These are phyloP conservation scores for Prenolepis imparis DNA, from an alignment of 2,888 invertebrate species.

Conservation along the genomic window DNA sequence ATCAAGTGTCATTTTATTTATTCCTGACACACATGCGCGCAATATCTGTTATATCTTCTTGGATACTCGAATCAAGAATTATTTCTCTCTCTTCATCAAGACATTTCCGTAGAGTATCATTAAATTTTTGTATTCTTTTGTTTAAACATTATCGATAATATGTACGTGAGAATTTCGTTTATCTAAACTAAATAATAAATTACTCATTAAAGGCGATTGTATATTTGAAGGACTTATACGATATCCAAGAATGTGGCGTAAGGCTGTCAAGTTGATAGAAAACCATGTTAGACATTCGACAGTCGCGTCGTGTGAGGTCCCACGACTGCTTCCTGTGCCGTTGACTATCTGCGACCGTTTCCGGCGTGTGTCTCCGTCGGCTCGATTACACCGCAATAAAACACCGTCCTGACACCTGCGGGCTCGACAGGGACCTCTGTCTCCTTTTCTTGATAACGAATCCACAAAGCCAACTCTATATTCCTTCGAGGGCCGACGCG, in stretches of 20 bases:
- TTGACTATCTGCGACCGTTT: conserved; percentile 80
- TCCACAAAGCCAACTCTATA: conserved; percentile 71
- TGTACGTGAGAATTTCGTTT: neutral
- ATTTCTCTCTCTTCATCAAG: neutral
- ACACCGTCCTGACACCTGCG: conserved; percentile 81
- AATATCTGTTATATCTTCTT: neutral
- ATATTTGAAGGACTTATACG: neutral
- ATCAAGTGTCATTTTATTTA: conserved; percentile 11
- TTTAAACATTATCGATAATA: neutral
- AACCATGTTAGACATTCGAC: conserved; percentile 48
- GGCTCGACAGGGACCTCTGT: conserved; percentile 70
- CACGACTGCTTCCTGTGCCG: conserved; percentile 75
- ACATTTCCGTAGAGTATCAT: neutral
- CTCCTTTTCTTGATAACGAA: conserved; percentile 74
- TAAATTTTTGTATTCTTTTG: neutral
- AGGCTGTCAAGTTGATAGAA: conserved; percentile 37
- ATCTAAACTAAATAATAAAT: neutral
- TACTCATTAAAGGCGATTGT: neutral
- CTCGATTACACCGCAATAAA: conserved; percentile 83
- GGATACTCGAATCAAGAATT: neutral
- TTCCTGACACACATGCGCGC: neutral
- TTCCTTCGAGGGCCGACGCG: conserved; percentile 32
- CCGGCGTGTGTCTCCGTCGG: conserved; percentile 80
- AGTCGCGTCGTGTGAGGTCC: conserved; percentile 61
- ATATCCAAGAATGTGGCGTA: neutral